Evolutionary conservation across 2,113 vertebrate species (phyloP).

Genomic region (Circaetus gallicus): DNA sequence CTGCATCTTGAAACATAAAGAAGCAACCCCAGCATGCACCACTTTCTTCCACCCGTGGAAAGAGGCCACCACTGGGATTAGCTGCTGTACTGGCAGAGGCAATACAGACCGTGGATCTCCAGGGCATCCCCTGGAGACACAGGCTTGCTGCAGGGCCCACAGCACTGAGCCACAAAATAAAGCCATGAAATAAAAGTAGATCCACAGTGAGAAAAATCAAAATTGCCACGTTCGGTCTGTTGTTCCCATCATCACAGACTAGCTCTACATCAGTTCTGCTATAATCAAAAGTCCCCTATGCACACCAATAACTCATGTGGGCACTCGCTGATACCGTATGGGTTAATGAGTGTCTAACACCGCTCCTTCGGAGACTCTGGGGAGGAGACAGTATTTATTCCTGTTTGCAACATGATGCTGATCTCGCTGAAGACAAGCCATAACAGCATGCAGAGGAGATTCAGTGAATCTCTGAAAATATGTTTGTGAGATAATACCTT

Average conservation of each 20-base stretch:
- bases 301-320: neutral
- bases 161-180: neutral
- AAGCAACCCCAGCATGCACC: neutral
- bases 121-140: neutral
- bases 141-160: neutral
- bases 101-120: neutral
- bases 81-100: neutral
- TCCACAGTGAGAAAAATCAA: neutral
- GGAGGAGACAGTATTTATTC: neutral
- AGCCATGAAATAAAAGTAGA: neutral
- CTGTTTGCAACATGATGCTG: neutral
- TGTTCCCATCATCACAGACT: neutral
- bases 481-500: neutral
- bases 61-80: neutral
- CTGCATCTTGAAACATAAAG: neutral
- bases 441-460: neutral
- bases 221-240: neutral
- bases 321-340: fast-evolving
- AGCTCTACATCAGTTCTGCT: neutral
- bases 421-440: neutral
- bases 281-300: neutral
- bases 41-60: neutral
- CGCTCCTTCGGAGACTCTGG: fast-evolving
- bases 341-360: neutral
- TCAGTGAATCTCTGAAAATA: neutral